Percentiles rank a stretch among this genome's conserved stretches.
phyloP scores from a whole-genome alignment of 2,888 invertebrate genomes.

The Lithophane ornitopus region DNA sequence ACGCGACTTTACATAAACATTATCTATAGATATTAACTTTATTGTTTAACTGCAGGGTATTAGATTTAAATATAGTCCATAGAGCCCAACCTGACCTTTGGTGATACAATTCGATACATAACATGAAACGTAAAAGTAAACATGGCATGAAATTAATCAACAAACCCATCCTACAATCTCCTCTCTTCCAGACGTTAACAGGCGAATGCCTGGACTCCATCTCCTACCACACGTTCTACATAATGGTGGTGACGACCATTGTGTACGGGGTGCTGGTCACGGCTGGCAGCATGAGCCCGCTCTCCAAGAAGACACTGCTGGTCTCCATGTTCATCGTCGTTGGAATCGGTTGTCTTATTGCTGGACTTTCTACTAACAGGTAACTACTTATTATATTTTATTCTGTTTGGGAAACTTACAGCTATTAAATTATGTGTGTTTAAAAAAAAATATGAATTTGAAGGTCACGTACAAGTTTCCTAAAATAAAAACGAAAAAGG shows the following conservation, averaged over 20 bases:
- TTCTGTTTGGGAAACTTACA: not conserved
- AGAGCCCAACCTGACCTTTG: too few relatives aligned
- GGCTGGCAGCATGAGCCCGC: constrained; percentile 76
- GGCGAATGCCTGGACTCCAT: constrained; percentile 78
- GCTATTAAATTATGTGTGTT: not conserved
- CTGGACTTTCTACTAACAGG: constrained; percentile 80
- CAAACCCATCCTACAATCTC: not conserved
- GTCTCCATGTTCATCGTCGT: constrained; percentile 78
- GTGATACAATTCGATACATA: too few relatives aligned
- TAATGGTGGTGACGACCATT: constrained; percentile 82
- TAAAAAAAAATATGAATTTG: not conserved
- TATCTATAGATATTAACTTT: not conserved
- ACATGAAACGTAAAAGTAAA: too few relatives aligned
- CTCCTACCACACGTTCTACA: constrained; percentile 79
- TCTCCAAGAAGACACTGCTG: constrained; percentile 81
- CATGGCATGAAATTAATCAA: too few relatives aligned
- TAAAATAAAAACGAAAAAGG: not conserved
- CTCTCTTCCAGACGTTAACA: constrained; percentile 70
- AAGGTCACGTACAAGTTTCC: not conserved
- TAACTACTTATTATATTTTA: constrained; percentile 45
- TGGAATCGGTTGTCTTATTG: constrained; percentile 76
- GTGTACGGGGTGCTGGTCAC: constrained; percentile 80
- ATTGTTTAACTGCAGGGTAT: constrained; percentile 1
- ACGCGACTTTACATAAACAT: too few relatives aligned
- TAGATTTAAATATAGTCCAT: not conserved